Evolutionary conservation across 1,140 invertebrate species (phyloP).

Genomic region (Diploscapter pachys): DNA sequence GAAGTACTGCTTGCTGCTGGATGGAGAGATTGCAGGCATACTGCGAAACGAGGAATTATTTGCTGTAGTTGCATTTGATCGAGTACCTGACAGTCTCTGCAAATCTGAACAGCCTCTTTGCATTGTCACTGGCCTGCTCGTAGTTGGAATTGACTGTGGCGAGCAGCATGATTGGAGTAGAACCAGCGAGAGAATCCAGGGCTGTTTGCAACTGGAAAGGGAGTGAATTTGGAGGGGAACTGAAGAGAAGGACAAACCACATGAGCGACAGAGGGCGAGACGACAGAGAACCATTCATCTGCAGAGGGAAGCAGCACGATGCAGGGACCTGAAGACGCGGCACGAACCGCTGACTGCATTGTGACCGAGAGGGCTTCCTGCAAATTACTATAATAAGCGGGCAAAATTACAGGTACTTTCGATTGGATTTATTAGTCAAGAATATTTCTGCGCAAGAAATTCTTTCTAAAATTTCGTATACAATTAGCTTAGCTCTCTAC

Average conservation of each 20-base stretch:
- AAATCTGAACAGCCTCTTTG: constrained; percentile 20
- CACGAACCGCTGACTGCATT: constrained; percentile 36
- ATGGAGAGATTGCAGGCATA: constrained; percentile 21
- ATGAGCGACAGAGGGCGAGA: constrained; percentile 22
- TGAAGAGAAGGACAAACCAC: constrained; percentile 18
- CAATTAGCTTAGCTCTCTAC: no score
- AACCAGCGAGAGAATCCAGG: constrained; percentile 30
- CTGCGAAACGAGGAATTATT: constrained; percentile 10
- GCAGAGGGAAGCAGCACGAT: constrained; percentile 36
- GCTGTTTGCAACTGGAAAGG: constrained; percentile 25
- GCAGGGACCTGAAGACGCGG: constrained; percentile 35
- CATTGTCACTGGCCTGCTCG: constrained; percentile 11
- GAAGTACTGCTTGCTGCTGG: constrained; percentile 39
- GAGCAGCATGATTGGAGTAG: constrained; percentile 31
- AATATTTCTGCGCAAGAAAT: no score
- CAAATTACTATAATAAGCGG: neutral
- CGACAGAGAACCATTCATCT: constrained; percentile 33
- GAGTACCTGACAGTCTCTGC: constrained; percentile 29
- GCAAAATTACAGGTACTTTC: no score
- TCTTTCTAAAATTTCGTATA: no score
- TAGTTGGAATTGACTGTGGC: constrained; percentile 25
- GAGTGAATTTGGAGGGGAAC: neutral
- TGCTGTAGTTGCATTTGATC: constrained; percentile 1
- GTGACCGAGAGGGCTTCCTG: constrained; percentile 27
- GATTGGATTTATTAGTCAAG: no score